Conservation (phyloP, 2,888 invertebrate genomes). For the Coelogynopora nodosa region DNA sequence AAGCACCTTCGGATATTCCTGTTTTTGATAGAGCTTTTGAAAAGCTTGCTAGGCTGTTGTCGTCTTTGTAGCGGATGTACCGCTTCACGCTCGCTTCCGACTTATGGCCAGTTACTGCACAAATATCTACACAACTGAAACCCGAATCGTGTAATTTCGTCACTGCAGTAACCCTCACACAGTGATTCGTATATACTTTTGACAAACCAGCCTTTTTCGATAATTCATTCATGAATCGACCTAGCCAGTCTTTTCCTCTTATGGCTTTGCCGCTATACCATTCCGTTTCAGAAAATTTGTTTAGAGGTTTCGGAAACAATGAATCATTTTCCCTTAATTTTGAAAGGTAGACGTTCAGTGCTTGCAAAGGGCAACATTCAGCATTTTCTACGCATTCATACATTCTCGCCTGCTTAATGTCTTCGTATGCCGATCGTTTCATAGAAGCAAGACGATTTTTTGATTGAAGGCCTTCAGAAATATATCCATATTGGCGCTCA, state of each 20-base stretch:
- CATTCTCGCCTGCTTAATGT: not conserved
- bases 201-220: not conserved
- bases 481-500: not conserved
- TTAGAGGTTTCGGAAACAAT: not conserved
- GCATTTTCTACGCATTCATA: not conserved
- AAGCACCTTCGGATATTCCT: not conserved
- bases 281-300: too few species aligned
- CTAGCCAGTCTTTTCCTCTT: not conserved
- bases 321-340: not conserved
- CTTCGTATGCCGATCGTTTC: not conserved
- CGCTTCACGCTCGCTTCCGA: not conserved
- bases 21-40: not conserved
- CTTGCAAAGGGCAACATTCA: not conserved
- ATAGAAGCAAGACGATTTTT: not conserved
- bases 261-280: not conserved
- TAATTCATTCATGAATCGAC: not conserved
- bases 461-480: not conserved
- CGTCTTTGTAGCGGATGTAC: not conserved
- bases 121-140: not conserved
- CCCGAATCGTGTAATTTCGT: not conserved
- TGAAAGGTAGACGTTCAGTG: not conserved
- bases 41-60: not conserved
- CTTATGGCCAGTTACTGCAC: not conserved
- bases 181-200: slow-evolving; percentile 6
- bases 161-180: not conserved